Conservation (phyloP, 2,113 vertebrate genomes). For the Eidolon helvum region DNA sequence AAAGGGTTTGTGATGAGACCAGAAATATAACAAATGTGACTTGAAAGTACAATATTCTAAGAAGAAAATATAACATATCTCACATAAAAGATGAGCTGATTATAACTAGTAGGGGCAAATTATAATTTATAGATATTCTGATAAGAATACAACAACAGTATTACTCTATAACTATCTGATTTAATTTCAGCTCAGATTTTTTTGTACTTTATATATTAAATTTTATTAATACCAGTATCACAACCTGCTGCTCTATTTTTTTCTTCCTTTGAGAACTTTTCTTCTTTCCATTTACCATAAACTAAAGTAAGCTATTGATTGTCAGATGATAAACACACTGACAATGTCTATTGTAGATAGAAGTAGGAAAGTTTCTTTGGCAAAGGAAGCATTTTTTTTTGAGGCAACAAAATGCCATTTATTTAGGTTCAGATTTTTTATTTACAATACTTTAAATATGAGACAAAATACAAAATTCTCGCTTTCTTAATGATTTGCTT, state of each 20-base stretch:
- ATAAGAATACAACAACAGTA: constrained; percentile 51
- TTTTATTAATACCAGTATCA: neutral
- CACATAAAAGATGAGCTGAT: constrained; percentile 73
- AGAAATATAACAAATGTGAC: constrained; percentile 79
- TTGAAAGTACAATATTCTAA: constrained; percentile 79
- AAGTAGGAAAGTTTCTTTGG: neutral
- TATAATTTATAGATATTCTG: constrained; percentile 35
- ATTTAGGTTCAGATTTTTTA: neutral
- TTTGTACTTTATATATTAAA: neutral
- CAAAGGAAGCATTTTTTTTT: neutral
- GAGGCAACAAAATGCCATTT: neutral
- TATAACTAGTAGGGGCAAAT: constrained; percentile 42
- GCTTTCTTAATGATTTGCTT: constrained; percentile 18
- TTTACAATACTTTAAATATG: neutral
- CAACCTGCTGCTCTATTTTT: neutral
- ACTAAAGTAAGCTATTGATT: constrained; percentile 10
- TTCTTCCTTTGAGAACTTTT: neutral
- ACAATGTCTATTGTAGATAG: neutral
- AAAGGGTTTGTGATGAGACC: constrained; percentile 75
- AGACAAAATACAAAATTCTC: constrained; percentile 19
- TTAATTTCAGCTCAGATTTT: constrained; percentile 9
- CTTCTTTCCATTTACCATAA: neutral
- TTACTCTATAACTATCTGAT: constrained; percentile 27
- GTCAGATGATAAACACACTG: neutral
- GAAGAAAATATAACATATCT: constrained; percentile 74